These are phyloP conservation scores for Rachycentron canadum DNA, from an alignment of 2,797 vertebrate species.

Conservation along the genomic window DNA sequence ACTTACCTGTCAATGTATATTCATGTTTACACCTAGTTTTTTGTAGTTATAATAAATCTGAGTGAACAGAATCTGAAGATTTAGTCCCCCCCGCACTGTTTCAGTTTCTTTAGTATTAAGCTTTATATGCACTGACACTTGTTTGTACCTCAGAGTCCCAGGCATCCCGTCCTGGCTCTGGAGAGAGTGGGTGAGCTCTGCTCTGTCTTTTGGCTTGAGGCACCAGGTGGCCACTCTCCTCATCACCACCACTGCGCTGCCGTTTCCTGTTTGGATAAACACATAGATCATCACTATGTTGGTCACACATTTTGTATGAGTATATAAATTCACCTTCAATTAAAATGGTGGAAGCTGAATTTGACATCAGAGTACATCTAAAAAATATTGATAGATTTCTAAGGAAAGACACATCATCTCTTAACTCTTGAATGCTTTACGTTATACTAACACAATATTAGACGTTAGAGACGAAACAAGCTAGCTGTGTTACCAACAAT, in stretches of 20 bases:
- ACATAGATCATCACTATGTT: not conserved
- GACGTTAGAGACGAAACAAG: not conserved
- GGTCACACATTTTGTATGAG: not conserved
- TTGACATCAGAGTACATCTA: not conserved
- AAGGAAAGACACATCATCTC: not conserved
- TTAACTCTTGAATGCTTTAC: not conserved
- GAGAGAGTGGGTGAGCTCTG: constrained; percentile 79
- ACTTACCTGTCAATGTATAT: not conserved
- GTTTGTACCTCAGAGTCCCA: constrained; percentile 86
- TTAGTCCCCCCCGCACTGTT: not conserved
- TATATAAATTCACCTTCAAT: not conserved
- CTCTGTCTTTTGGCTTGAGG: constrained; percentile 91
- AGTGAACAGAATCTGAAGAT: not conserved
- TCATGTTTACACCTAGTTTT: not conserved
- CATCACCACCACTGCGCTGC: constrained; percentile 88
- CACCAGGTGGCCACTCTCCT: constrained; percentile 87
- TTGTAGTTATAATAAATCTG: not conserved
- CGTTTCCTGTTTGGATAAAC: constrained; percentile 86
- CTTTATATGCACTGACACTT: not conserved
- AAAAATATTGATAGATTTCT: not conserved
- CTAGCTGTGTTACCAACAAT: not conserved
- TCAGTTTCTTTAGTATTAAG: not conserved
- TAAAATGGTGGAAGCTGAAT: not conserved
- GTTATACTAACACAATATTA: not conserved
- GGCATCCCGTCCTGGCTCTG: constrained; percentile 82